Evolutionary conservation across 2,113 vertebrate genomes (phyloP).

Genomic region (Pedionomus torquatus): DNA sequence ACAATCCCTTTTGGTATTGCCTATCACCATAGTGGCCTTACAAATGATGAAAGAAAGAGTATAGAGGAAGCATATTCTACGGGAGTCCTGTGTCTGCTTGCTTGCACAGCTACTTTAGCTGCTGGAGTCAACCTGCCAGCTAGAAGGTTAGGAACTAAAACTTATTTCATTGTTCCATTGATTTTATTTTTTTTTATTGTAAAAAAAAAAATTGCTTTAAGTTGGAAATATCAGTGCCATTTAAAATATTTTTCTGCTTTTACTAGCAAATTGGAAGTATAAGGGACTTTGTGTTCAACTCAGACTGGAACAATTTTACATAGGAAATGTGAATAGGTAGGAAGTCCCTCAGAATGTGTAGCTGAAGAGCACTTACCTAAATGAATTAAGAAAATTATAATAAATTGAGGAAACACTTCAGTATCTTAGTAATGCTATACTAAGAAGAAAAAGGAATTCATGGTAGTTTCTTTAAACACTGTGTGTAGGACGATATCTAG

Average conservation of each 20-base stretch:
- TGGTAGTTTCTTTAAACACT: not conserved
- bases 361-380: not conserved
- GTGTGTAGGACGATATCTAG: not conserved
- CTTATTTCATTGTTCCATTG: not conserved
- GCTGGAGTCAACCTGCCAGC: slow-evolving; percentile 96
- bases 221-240: not conserved
- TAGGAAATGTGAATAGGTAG: not conserved
- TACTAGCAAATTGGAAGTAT: not conserved
- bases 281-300: not conserved
- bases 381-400: not conserved
- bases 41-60: slow-evolving; percentile 86
- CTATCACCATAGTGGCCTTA: slow-evolving; percentile 95
- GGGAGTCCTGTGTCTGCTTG: slow-evolving; percentile 89
- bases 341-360: not conserved
- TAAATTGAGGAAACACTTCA: not conserved
- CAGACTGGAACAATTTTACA: not conserved
- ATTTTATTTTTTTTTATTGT: not conserved
- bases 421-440: not conserved
- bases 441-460: not conserved
- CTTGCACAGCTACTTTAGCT: slow-evolving; percentile 95
- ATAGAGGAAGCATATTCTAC: slow-evolving; percentile 91
- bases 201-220: not conserved
- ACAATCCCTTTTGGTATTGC: slow-evolving; percentile 91
- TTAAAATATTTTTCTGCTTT: not conserved
- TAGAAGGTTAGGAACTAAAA: slow-evolving; percentile 81